Evolutionary conservation across 2,113 vertebrate genomes (phyloP).

Genomic region (Lampris incognitus): DNA sequence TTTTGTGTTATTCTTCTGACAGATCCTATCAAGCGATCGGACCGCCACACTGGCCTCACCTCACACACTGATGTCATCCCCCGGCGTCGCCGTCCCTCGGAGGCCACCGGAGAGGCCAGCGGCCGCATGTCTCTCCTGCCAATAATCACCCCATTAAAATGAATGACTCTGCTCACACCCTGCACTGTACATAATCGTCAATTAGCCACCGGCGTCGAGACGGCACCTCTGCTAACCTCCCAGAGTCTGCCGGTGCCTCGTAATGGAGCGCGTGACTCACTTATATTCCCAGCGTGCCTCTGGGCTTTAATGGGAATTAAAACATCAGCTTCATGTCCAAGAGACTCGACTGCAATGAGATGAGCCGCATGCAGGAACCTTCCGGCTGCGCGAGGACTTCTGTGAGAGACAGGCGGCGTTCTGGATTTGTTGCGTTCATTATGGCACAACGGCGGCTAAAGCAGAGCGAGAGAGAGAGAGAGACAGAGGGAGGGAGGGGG

Average conservation of each 20-base stretch:
- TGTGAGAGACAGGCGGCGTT: neutral
- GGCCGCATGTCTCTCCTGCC: slow-evolving; percentile 78
- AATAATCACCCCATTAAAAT: slow-evolving; percentile 83
- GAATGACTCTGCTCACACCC: slow-evolving; percentile 71
- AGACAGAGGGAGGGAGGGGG: too few relatives aligned
- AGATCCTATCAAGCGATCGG: slow-evolving; percentile 77
- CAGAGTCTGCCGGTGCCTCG: slow-evolving; percentile 64
- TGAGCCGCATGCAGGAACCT: slow-evolving; percentile 37
- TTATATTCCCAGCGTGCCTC: slow-evolving; percentile 60
- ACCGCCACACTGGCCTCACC: slow-evolving; percentile 76
- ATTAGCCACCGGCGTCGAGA: slow-evolving; percentile 76
- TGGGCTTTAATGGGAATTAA: slow-evolving; percentile 53
- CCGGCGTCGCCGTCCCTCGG: slow-evolving; percentile 66
- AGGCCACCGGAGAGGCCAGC: slow-evolving; percentile 64
- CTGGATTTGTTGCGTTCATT: neutral
- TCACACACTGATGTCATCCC: slow-evolving; percentile 72
- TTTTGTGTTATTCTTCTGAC: slow-evolving; percentile 68
- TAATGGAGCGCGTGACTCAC: slow-evolving; percentile 68
- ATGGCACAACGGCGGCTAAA: slow-evolving; percentile 16
- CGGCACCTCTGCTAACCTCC: slow-evolving; percentile 72
- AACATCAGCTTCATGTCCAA: slow-evolving; percentile 52
- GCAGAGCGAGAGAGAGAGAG: slow-evolving; percentile 4
- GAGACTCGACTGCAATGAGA: slow-evolving; percentile 43
- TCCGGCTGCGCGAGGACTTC: slow-evolving; percentile 32
- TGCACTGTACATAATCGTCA: slow-evolving; percentile 80